Conservation (phyloP, 23 tunicate species). For the Corella eumyota region DNA sequence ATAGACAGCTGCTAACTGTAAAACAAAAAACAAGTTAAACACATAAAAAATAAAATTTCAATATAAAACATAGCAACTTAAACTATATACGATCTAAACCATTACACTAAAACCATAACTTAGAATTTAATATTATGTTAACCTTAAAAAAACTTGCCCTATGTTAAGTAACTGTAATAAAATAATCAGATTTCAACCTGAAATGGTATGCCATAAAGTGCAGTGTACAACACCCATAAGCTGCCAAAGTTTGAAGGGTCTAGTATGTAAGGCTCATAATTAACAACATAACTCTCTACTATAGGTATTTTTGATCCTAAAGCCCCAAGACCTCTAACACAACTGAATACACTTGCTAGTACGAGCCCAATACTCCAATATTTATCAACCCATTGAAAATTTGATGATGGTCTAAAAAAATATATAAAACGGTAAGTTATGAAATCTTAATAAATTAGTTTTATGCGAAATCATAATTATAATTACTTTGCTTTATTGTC, state of each 20-base stretch:
- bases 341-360: conserved; percentile 8
- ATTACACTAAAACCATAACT: too few species aligned
- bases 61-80: conserved; percentile 4
- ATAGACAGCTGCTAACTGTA: conserved; percentile 13
- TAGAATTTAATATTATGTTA: too few species aligned
- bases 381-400: not conserved
- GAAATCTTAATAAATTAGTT: too few species aligned
- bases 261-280: conserved; percentile 49
- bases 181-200: conserved; percentile 7
- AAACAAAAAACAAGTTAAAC: not conserved
- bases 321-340: conserved; percentile 51
- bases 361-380: conserved; percentile 14
- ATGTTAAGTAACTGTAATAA: not conserved
- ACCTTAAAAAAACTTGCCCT: too few species aligned
- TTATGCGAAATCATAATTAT: too few species aligned
- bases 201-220: conserved; percentile 44
- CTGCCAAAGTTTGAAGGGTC: conserved; percentile 49
- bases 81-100: too few species aligned
- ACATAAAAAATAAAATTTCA: not conserved
- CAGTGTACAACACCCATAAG: conserved; percentile 27
- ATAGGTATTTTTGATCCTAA: conserved; percentile 38
- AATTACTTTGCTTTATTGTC: not conserved
- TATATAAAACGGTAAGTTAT: too few species aligned
- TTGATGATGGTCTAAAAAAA: too few species aligned
- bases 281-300: conserved; percentile 23